phyloP scores from a whole-genome alignment of 2,888 invertebrate genomes.

The Hydropsyche betteni region DNA sequence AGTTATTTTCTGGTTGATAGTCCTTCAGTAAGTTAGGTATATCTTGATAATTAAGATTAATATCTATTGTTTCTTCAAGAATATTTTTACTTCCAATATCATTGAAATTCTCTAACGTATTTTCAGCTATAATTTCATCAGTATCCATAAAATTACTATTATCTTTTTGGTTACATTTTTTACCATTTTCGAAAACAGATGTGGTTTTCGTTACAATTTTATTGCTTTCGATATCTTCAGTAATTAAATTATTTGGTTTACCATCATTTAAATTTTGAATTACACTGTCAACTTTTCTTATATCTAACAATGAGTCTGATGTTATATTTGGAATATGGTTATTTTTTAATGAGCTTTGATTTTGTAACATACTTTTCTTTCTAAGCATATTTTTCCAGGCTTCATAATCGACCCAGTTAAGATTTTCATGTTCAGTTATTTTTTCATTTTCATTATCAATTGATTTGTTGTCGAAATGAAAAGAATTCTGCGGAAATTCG shows the following conservation, averaged over 20 bases:
- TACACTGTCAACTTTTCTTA: no score
- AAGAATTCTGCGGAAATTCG: no score
- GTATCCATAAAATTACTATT: neutral
- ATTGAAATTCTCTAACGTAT: neutral
- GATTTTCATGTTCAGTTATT: no score
- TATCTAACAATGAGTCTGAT: no score
- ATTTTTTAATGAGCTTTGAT: conserved; percentile 15
- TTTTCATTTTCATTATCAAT: no score
- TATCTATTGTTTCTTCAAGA: no score
- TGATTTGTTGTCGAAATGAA: no score
- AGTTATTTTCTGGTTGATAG: no score
- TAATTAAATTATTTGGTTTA: neutral
- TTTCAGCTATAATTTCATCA: neutral
- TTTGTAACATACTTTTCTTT: neutral
- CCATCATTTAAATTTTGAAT: no score
- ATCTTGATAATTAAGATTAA: no score
- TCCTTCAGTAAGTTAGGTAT: no score
- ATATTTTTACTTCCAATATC: conserved; percentile 57
- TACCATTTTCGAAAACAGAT: neutral
- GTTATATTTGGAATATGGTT: conserved; percentile 51
- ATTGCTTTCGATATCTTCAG: neutral
- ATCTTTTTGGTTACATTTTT: neutral
- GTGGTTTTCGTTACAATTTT: neutral
- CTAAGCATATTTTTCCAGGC: conserved; percentile 14
- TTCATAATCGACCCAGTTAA: conserved; percentile 10